phyloP scores from a whole-genome alignment of 2,888 invertebrate genomes.

The Pristionchus exspectatus region DNA sequence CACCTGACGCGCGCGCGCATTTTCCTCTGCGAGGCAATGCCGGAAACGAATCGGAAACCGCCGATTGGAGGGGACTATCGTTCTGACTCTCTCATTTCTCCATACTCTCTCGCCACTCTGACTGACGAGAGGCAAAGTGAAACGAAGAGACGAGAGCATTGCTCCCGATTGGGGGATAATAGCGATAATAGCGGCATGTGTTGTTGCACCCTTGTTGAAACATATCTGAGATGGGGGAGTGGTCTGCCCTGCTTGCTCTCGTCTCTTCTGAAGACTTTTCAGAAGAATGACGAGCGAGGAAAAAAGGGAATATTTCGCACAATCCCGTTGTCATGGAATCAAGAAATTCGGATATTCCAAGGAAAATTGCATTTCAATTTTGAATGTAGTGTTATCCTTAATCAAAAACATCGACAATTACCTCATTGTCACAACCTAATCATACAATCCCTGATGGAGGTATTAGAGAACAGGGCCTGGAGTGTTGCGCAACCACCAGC shows the following conservation, averaged over 20 bases:
- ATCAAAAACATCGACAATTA: neutral
- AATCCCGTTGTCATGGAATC: too few relatives aligned
- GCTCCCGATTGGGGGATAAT: neutral
- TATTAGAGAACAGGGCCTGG: neutral
- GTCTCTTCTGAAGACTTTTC: neutral
- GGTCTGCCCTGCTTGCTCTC: neutral
- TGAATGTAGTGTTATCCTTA: neutral
- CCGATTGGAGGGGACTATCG: neutral
- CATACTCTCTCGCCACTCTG: neutral
- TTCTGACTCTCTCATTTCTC: too few relatives aligned
- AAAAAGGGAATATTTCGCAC: too few relatives aligned
- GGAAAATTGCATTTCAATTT: neutral
- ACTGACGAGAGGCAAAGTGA: neutral
- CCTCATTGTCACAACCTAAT: neutral
- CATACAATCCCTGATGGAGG: neutral
- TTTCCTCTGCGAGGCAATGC: neutral
- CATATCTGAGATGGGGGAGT: neutral
- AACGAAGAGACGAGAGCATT: neutral
- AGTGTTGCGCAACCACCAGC: constrained; percentile 32
- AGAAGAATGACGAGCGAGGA: too few relatives aligned
- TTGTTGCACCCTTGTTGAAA: neutral
- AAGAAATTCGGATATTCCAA: neutral
- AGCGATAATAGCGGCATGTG: neutral
- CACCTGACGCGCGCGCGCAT: neutral
- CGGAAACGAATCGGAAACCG: constrained; percentile 10